phyloP scores from a whole-genome alignment of 2,888 invertebrate genomes.

The Pyralis farinalis region DNA sequence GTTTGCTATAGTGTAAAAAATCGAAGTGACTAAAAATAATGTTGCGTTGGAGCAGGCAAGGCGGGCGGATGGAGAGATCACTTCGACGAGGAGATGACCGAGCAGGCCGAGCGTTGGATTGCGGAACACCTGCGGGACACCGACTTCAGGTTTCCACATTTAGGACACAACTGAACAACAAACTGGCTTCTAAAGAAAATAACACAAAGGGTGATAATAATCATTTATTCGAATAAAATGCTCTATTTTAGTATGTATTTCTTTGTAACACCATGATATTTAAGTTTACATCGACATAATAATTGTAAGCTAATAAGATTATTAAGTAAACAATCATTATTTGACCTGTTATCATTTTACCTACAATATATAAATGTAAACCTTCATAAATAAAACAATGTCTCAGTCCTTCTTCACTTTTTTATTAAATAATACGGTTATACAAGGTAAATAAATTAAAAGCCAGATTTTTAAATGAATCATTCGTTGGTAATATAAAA shows the following conservation, averaged over 20 bases:
- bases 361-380: conserved; percentile 45
- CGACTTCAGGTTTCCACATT: conserved; percentile 80
- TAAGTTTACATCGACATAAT: conserved; percentile 66
- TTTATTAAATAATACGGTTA: conserved; percentile 79
- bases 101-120: conserved; percentile 86
- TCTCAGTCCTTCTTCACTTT: conserved; percentile 73
- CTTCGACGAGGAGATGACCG: conserved; percentile 84
- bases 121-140: conserved; percentile 81
- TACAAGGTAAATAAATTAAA: conserved; percentile 80
- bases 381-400: conserved; percentile 74
- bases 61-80: conserved; percentile 86
- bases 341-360: conserved; percentile 42
- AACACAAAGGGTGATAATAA: conserved; percentile 63
- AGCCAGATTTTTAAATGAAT: conserved; percentile 76
- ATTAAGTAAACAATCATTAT: conserved; percentile 60
- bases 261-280: conserved; percentile 78
- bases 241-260: conserved; percentile 65
- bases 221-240: conserved; percentile 78
- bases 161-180: conserved; percentile 18
- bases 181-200: conserved; percentile 40
- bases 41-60: no score
- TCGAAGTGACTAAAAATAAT: no score
- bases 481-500: conserved; percentile 81
- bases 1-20: no score
- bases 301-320: conserved; percentile 49